phyloP scores from a whole-genome alignment of 1,140 invertebrate genomes.

The Arctopsyche grandis region DNA sequence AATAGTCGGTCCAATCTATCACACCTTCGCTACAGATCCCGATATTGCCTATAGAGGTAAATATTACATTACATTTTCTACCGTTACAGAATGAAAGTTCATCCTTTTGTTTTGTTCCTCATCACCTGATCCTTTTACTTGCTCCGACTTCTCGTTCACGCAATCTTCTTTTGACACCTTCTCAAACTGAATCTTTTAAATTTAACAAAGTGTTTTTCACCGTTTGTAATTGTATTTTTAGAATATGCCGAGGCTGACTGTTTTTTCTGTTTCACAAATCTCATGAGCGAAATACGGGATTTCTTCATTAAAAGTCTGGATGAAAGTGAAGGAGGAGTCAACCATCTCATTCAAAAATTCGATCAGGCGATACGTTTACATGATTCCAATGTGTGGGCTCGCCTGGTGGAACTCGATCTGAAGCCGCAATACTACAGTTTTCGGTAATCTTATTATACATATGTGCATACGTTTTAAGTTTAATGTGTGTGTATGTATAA shows the following conservation, averaged over 20 bases:
- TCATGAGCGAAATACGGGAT: slow-evolving; percentile 97
- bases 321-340: slow-evolving; percentile 90
- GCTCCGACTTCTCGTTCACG: no score
- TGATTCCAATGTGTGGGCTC: slow-evolving; percentile 81
- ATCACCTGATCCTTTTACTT: no score
- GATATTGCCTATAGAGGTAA: slow-evolving; percentile 82
- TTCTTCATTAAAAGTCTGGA: slow-evolving; percentile 97
- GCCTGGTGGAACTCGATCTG: slow-evolving; percentile 84
- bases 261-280: slow-evolving; percentile 97
- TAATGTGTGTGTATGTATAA: background rate
- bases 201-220: no score
- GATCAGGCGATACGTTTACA: slow-evolving; percentile 78
- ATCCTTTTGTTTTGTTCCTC: no score
- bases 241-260: slow-evolving; percentile 96
- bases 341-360: slow-evolving; percentile 84
- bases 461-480: background rate
- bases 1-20: slow-evolving; percentile 98
- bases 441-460: slow-evolving; percentile 68
- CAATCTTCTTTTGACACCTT: no score
- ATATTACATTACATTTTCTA: slow-evolving; percentile 52
- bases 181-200: no score
- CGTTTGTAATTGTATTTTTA: slow-evolving; percentile 58
- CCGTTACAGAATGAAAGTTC: no score
- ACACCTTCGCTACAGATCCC: slow-evolving; percentile 93
- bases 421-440: slow-evolving; percentile 97